Base-by-base conservation (phyloP, 2,113 vertebrate genomes). In the Felis chaus region DNA sequence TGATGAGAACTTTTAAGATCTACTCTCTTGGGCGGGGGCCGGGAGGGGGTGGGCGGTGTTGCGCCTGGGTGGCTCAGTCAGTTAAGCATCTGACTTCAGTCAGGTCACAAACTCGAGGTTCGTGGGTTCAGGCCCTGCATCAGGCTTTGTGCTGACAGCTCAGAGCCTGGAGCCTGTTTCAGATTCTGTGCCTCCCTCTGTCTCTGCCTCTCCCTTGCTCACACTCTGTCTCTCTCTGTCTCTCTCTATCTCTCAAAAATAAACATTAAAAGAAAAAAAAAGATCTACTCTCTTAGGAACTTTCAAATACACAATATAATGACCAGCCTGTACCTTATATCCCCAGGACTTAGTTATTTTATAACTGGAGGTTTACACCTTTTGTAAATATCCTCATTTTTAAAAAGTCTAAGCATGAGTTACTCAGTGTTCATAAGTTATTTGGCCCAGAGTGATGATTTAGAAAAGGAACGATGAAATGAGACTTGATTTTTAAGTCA, bases 401-500 rank as follows among this genome's bases (percentile, higher is more conserved):
- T 91, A 18, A 87, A 91, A 97, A 76, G 23, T 66, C 36, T 71
- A 76, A 57, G 21, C 21, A 6, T 81, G 13, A 89, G 39, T 84
- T 66, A 33, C 18, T 68, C 78, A 11, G 7, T n/a, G 31, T 18
- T 91, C n/a, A 31, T 31, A 90, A 73, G 21, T 48, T 68, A 23
- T 41, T 94, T 63, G 63, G 61, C 71, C 84, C 1, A 76, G 11
- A 96, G 25, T 31, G 33, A 68, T 68, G 36, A 63, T 84, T 66
- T 91, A 48, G 41, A 63, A 55, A 63, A 79, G 31, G 18, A 61
- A 57, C 19, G 50, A 45, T 84, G 53, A 82, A 76, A 39, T 53
- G 2, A 87, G n/a, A 89, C 53, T 89, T 82, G 87, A 86, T 63
- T 95, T 86, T 94, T 69, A 92, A 97, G 74, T 79, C 55, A 48